A percentile compares a stretch with the other conserved stretches of the same genome.
Evolutionary conservation across 2,888 invertebrate species (phyloP).

Genomic region (Nomada hirtipes): DNA sequence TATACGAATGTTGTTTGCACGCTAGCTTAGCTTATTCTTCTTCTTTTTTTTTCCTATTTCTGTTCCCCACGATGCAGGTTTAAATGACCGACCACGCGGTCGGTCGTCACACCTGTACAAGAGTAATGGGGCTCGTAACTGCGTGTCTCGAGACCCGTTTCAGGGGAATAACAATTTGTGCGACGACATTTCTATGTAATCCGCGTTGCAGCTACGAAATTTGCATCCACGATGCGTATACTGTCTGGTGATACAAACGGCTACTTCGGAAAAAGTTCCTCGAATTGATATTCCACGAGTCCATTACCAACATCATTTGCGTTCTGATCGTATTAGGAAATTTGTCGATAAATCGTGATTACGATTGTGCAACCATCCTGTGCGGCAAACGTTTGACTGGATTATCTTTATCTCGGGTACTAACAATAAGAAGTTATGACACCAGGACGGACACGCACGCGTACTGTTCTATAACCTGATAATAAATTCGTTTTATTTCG

Average conservation of each 20-base stretch:
- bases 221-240: neutral
- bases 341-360: neutral
- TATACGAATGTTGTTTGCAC: neutral
- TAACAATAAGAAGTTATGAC: neutral
- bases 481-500: too few relatives aligned
- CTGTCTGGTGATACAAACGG: constrained; percentile 8
- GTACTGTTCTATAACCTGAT: neutral
- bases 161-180: neutral
- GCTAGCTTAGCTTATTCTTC: neutral
- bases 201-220: neutral
- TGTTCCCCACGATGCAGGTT: neutral
- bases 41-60: neutral
- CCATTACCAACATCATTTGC: neutral
- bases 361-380: neutral
- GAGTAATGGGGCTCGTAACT: neutral
- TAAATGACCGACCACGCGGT: neutral
- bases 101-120: neutral
- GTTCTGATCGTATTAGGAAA: neutral
- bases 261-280: neutral
- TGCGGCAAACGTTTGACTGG: neutral
- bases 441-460: neutral
- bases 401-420: neutral
- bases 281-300: too few relatives aligned
- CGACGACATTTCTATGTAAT: constrained; percentile 29
- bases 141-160: constrained; percentile 11